phyloP scores from a whole-genome alignment of 2,888 invertebrate species.

The Calameuta idolon region DNA sequence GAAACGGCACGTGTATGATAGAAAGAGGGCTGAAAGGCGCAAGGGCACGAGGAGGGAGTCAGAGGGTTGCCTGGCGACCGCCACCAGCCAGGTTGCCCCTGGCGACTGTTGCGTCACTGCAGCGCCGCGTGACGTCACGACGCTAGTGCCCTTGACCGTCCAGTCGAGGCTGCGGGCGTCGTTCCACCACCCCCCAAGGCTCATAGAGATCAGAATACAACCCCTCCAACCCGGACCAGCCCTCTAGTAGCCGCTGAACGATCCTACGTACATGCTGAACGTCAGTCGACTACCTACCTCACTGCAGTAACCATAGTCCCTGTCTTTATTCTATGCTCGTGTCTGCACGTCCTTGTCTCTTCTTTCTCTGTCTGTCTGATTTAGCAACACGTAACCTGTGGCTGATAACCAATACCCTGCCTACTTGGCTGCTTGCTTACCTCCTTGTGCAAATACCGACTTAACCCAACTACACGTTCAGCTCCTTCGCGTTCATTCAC shows the following conservation, averaged over 20 bases:
- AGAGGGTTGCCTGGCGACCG: constrained; percentile 57
- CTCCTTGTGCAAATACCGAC: background rate
- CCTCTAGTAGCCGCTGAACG: background rate
- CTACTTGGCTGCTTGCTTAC: background rate
- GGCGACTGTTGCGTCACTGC: constrained; percentile 63
- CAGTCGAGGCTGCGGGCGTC: constrained; percentile 31
- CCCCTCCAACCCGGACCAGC: constrained; percentile 29
- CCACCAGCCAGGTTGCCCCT: constrained; percentile 55
- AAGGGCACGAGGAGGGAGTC: constrained; percentile 20
- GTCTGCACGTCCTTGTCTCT: background rate
- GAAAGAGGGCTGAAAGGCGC: constrained; percentile 19
- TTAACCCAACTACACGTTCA: background rate
- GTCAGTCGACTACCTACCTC: constrained; percentile 21
- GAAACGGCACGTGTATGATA: constrained; percentile 55
- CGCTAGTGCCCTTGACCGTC: constrained; percentile 63
- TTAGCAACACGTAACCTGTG: background rate
- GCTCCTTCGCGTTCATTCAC: constrained; percentile 23
- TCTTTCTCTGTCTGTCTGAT: background rate
- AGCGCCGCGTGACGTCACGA: constrained; percentile 60
- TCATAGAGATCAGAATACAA: background rate
- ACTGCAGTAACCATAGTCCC: constrained; percentile 12
- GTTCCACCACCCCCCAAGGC: constrained; percentile 25
- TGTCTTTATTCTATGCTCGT: background rate
- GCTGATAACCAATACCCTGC: background rate
- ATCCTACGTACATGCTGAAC: background rate